These are phyloP conservation scores for Brachionus rubens DNA, from an alignment of 1,140 invertebrate genomes.

Conservation along the genomic window DNA sequence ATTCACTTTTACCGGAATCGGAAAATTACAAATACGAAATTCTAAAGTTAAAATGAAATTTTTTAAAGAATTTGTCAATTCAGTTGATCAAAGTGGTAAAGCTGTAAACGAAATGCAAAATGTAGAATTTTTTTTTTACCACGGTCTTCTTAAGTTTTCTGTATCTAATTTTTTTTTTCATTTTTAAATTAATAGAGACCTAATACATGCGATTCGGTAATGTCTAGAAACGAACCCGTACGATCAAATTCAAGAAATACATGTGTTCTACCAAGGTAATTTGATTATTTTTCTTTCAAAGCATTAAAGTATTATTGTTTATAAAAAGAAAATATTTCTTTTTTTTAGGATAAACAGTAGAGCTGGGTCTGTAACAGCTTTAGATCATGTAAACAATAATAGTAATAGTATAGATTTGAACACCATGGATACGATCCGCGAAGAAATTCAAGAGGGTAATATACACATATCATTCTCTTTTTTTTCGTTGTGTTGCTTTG, in stretches of 20 bases:
- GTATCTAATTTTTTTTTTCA: conserved; percentile 1
- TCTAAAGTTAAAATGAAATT: conserved; percentile 59
- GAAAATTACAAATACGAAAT: conserved; percentile 56
- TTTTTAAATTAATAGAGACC: conserved; percentile 53
- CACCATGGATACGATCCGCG: conserved; percentile 36
- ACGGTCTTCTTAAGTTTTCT: too few relatives aligned
- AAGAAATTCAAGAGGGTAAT: conserved; percentile 35
- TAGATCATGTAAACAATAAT: not conserved
- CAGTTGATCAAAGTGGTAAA: conserved; percentile 57
- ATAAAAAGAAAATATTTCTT: not conserved
- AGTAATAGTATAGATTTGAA: not conserved
- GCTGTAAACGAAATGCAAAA: conserved; percentile 56
- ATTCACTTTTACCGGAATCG: conserved; percentile 56
- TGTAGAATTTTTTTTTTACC: too few relatives aligned
- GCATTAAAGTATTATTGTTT: too few relatives aligned
- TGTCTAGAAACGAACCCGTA: conserved; percentile 52
- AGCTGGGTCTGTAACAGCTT: not conserved
- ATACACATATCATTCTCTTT: not conserved
- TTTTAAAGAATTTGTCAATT: conserved; percentile 59
- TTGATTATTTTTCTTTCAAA: too few relatives aligned
- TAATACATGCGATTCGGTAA: conserved; percentile 59
- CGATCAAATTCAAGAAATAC: conserved; percentile 44
- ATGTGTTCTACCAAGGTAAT: conserved; percentile 29
- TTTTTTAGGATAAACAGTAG: conserved; percentile 16
- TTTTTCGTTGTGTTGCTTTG: too few relatives aligned